Conservation (phyloP, 1,140 invertebrate genomes). For the Papilio xuthus region DNA sequence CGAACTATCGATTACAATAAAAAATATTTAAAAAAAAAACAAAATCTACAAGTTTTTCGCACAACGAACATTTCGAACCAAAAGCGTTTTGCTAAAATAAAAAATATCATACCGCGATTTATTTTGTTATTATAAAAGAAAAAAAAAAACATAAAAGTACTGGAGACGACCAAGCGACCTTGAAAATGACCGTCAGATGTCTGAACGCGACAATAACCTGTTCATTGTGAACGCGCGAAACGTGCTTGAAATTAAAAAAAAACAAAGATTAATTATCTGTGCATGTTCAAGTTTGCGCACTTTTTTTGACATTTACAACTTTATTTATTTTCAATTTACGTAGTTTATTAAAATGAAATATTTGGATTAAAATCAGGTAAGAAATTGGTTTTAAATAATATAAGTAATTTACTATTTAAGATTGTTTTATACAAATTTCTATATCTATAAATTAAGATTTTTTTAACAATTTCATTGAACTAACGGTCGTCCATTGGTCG, state of each 20-base stretch:
- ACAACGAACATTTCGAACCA: background rate
- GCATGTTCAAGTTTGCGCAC: background rate
- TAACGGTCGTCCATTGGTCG: no score
- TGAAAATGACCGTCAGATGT: slow-evolving; percentile 1
- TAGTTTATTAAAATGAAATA: background rate
- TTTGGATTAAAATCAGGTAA: background rate
- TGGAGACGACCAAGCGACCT: background rate
- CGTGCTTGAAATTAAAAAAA: background rate
- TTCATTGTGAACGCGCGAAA: slow-evolving; percentile 1
- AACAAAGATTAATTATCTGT: slow-evolving; percentile 10
- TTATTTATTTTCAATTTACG: background rate
- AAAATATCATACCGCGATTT: background rate
- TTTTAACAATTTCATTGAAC: no score
- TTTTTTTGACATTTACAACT: background rate
- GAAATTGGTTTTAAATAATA: background rate
- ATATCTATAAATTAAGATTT: no score
- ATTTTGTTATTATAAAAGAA: background rate
- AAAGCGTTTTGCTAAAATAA: no score
- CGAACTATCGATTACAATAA: background rate
- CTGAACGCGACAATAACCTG: slow-evolving; percentile 18
- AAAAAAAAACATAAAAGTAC: slow-evolving; percentile 2
- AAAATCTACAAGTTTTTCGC: background rate
- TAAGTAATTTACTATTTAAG: background rate
- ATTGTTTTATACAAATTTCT: no score
- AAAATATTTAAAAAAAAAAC: background rate